These are phyloP conservation scores for Tenthredo mesomela DNA, from an alignment of 2,888 invertebrate genomes.

Conservation along the genomic window DNA sequence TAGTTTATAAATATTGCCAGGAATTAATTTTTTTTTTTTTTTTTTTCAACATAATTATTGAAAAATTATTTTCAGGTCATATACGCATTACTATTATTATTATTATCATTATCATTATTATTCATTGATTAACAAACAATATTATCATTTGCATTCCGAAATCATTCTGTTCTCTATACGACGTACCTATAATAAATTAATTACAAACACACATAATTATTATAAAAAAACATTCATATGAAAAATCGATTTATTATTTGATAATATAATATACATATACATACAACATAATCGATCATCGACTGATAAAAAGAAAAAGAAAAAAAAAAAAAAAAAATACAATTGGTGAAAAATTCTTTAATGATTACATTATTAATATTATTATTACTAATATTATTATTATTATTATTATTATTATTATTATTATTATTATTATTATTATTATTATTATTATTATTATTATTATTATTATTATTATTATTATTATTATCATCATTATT, in stretches of 20 bases:
- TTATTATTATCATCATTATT: slow-evolving; percentile 33
- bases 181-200: not conserved
- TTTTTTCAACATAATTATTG: not conserved
- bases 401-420: slow-evolving; percentile 58
- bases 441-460: slow-evolving; percentile 59
- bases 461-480: slow-evolving; percentile 54
- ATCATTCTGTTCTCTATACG: not conserved
- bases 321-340: not conserved
- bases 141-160: not conserved
- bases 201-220: not conserved
- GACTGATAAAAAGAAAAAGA: not conserved
- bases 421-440: slow-evolving; percentile 35
- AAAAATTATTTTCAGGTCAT: not conserved
- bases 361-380: slow-evolving; percentile 9
- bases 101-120: not conserved
- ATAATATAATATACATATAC: not conserved
- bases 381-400: slow-evolving; percentile 58
- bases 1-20: not conserved
- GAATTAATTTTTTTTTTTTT: not conserved
- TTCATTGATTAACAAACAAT: not conserved
- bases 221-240: not conserved
- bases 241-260: not conserved
- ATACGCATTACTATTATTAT: not conserved
- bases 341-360: not conserved
- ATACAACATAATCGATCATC: not conserved